A percentile compares a stretch with the other conserved stretches of the same genome.
Conservation (phyloP, 2,888 invertebrate genomes). For the Watsonalla cultraria region DNA sequence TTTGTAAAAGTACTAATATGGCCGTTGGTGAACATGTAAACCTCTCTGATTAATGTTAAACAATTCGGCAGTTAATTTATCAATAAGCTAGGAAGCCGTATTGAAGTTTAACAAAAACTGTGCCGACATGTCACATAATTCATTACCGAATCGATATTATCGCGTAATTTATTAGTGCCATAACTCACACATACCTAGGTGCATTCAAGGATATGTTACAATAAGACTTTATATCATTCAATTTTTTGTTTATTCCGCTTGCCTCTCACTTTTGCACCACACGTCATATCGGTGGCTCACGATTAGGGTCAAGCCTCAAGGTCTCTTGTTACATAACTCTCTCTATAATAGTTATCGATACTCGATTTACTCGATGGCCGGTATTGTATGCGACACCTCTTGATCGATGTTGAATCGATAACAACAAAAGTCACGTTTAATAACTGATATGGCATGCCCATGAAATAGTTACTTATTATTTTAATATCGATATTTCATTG, state of each 20-base stretch:
- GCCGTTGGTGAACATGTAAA: too few species aligned
- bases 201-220: neutral
- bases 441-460: neutral
- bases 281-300: constrained; percentile 44
- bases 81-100: too few species aligned
- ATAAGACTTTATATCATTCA: neutral
- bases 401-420: constrained; percentile 27
- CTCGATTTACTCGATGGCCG: constrained; percentile 24
- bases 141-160: neutral
- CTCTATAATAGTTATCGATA: constrained; percentile 55
- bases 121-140: neutral
- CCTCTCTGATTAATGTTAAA: too few species aligned
- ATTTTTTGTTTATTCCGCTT: constrained; percentile 19
- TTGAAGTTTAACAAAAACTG: neutral
- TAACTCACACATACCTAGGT: neutral
- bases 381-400: constrained; percentile 16
- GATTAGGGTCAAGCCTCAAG: constrained; percentile 75
- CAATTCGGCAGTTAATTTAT: too few species aligned
- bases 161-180: neutral
- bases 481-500: too few species aligned
- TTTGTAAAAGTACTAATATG: too few species aligned
- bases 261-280: constrained; percentile 40
- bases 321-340: constrained; percentile 65
- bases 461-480: neutral
- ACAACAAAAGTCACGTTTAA: constrained; percentile 2